Evolutionary conservation across 2,888 invertebrate species (phyloP).

Genomic region (Cosmia trapezina): DNA sequence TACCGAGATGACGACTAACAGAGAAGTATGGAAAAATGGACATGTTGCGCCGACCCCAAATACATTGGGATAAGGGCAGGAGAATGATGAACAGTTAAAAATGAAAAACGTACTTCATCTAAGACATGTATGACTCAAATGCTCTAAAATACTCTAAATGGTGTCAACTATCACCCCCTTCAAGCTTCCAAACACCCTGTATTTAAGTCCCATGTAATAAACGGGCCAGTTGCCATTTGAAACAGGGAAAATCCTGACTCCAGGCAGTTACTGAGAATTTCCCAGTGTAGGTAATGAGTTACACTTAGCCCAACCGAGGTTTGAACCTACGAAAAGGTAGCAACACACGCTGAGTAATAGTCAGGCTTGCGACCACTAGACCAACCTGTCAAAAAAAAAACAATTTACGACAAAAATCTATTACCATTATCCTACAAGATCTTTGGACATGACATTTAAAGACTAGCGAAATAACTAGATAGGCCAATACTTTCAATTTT

Average conservation of each 20-base stretch:
- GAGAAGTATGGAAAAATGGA: too few species aligned
- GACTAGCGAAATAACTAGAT: conserved; percentile 48
- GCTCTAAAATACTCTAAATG: too few species aligned
- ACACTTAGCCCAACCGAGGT: background rate
- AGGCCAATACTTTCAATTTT: conserved; percentile 68
- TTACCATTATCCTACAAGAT: conserved; percentile 48
- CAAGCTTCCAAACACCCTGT: too few species aligned
- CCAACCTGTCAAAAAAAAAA: conserved; percentile 11
- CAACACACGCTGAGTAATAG: too few species aligned
- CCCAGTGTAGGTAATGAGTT: background rate
- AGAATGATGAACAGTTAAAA: too few species aligned
- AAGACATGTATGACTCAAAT: too few species aligned
- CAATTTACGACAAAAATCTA: conserved; percentile 28
- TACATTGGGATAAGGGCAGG: too few species aligned
- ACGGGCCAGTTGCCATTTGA: background rate
- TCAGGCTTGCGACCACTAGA: background rate
- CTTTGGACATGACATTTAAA: conserved; percentile 44
- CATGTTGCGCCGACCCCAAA: too few species aligned
- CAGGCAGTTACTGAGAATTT: background rate
- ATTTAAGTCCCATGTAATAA: background rate
- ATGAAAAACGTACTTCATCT: too few species aligned
- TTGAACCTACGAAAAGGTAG: background rate
- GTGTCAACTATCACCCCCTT: too few species aligned
- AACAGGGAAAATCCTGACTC: background rate
- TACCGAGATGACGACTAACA: too few species aligned